A percentile compares a stretch with the other conserved stretches of the same genome.
These are phyloP conservation scores for Scaptomyza pallida DNA, from an alignment of 1,140 invertebrate species.

Conservation along the genomic window DNA sequence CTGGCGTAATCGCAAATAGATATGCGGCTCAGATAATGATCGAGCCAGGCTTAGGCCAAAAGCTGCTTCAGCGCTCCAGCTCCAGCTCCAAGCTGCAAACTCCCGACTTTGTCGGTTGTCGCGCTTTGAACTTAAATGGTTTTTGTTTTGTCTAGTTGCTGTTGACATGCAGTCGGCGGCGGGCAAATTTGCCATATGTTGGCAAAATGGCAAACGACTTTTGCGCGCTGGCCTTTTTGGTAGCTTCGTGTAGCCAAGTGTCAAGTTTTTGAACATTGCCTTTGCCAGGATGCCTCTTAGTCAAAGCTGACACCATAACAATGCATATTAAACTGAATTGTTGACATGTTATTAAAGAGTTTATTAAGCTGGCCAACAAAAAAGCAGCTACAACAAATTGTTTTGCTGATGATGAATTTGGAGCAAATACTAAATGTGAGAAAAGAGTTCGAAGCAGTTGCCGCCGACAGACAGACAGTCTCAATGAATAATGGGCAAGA, in stretches of 20 bases:
- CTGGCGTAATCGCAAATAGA: slow-evolving; percentile 68
- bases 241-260: slow-evolving; percentile 40
- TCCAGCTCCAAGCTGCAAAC: slow-evolving; percentile 17
- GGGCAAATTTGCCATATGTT: slow-evolving; percentile 75
- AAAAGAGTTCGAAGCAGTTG: not conserved
- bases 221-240: slow-evolving; percentile 38
- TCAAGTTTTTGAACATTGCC: slow-evolving; percentile 47
- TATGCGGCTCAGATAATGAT: slow-evolving; percentile 78
- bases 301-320: slow-evolving; percentile 27
- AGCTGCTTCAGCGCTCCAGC: slow-evolving; percentile 7
- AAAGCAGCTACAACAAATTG: slow-evolving; percentile 41
- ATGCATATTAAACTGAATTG: not conserved
- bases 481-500: slow-evolving; percentile 59
- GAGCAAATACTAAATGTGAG: not conserved
- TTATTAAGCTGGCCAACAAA: not conserved
- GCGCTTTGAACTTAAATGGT: slow-evolving; percentile 79
- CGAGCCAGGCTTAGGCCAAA: slow-evolving; percentile 23
- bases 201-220: slow-evolving; percentile 65
- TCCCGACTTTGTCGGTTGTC: slow-evolving; percentile 61
- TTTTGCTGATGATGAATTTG: slow-evolving; percentile 10
- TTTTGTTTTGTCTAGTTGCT: slow-evolving; percentile 43
- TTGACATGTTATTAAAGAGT: not conserved
- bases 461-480: not conserved
- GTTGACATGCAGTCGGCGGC: slow-evolving; percentile 58
- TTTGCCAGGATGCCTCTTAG: too few relatives aligned